Evolutionary conservation across 2,113 vertebrate species (phyloP).

Genomic region (Pardalotus punctatus): DNA sequence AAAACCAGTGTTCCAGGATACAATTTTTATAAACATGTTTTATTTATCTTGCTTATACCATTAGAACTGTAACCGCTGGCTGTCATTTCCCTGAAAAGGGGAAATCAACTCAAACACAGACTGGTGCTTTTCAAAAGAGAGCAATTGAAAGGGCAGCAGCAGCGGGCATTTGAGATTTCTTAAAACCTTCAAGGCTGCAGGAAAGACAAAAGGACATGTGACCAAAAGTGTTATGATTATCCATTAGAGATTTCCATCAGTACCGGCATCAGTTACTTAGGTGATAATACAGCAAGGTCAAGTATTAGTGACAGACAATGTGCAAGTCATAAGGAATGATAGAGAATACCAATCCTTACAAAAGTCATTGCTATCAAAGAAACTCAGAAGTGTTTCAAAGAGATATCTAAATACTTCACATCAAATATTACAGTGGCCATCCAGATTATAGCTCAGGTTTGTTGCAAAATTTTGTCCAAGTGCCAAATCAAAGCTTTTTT

Average conservation of each 20-base stretch:
- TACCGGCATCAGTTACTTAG: constrained; percentile 77
- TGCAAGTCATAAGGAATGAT: constrained; percentile 76
- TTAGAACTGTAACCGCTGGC: constrained; percentile 75
- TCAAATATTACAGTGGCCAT: constrained; percentile 74
- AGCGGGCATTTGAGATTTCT: constrained; percentile 75
- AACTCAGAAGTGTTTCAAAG: constrained; percentile 73
- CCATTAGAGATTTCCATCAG: constrained; percentile 74
- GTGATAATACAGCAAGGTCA: constrained; percentile 75
- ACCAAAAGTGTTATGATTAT: constrained; percentile 79
- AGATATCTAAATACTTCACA: constrained; percentile 78
- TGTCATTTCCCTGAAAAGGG: constrained; percentile 79
- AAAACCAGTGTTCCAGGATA: constrained; percentile 79
- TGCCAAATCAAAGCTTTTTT: constrained; percentile 69
- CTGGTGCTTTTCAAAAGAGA: constrained; percentile 83
- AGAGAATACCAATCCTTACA: constrained; percentile 75
- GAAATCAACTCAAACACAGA: constrained; percentile 78
- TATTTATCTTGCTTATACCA: constrained; percentile 79
- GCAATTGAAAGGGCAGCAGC: constrained; percentile 79
- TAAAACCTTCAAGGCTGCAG: constrained; percentile 79
- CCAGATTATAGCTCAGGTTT: constrained; percentile 59
- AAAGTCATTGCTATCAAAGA: constrained; percentile 75
- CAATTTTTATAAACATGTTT: constrained; percentile 81
- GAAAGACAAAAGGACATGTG: constrained; percentile 70
- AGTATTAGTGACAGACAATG: constrained; percentile 80
- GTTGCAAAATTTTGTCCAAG: constrained; percentile 65